Evolutionary conservation across 2,113 vertebrate species (phyloP), one percentile per base, ranked within the genome.

Genomic region (Aegithalos caudatus): DNA sequence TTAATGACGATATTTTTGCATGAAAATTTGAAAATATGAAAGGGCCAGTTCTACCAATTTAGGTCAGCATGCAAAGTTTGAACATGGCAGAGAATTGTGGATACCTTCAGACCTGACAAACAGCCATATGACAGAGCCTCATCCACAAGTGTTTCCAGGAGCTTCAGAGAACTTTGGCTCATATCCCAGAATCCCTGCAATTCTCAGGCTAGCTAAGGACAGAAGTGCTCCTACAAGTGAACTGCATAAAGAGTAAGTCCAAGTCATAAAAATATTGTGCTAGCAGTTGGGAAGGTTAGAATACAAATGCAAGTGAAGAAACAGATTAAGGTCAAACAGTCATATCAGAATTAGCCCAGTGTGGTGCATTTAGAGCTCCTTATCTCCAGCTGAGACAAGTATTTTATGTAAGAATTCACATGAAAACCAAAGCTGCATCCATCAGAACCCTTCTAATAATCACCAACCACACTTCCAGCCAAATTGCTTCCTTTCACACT

Each of bases 161-260:
- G 79, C 76, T 78, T 70, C 85, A 67, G 42, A 60, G 85, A 90
- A 18, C 56, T 87, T 83, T 85, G 90, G 71, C 90, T 88, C n/a
- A 19, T 44, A 20, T 40, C 88, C 92, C 88, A 88, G 81, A 64
- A 86, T 69, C 84, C 73, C 71, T 93, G 67, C 47, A 88, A 71
- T 74, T 92, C 92, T 73, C 79, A 66, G 88, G 76, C 88, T 64
- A 93, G 92, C 64, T 91, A 24, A 96, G 92, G 90, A 94, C 86
- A 92, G 74, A 77, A 83, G 37, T 27, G 37, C 12, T 91, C 67
- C 44, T 64, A 51, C 51, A 54, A 92, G 44, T 40, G 37, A 96
- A 47, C 10, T 66, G n/a, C 57, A 74, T 64, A 35, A 83, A 91
- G 45, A 81, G 27, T 66, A 67, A 83, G 20, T 93, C 74, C 82